Conservation (phyloP, 2,797 vertebrate genomes). For the Platyrinchus mystaceus region DNA sequence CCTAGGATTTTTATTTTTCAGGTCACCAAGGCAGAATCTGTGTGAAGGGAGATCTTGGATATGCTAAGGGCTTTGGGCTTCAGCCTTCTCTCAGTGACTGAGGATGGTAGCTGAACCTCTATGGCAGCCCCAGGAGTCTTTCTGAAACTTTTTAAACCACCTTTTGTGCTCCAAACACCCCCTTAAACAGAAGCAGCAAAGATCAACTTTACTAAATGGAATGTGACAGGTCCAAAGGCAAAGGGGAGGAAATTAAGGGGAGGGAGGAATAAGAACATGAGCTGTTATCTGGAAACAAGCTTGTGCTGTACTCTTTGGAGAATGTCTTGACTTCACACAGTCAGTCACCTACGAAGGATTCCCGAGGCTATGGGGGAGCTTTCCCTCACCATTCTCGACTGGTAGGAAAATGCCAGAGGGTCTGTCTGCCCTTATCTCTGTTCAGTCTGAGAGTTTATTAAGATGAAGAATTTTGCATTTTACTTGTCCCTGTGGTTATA, state of each 20-base stretch:
- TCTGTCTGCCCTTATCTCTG: neutral
- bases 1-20: neutral
- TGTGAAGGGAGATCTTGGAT: neutral
- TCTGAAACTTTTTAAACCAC: neutral
- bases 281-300: neutral
- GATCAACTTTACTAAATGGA: neutral
- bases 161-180: neutral
- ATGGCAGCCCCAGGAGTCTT: neutral
- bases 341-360: neutral
- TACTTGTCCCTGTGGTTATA: neutral
- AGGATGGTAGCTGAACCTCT: neutral
- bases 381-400: fast-evolving
- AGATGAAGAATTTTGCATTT: neutral
- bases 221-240: neutral
- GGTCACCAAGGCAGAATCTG: neutral
- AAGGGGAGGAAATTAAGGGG: neutral
- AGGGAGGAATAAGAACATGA: neutral
- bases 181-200: neutral
- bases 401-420: neutral
- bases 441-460: neutral
- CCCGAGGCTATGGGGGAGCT: neutral
- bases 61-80: neutral
- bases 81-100: neutral
- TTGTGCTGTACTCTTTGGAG: neutral
- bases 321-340: neutral